Conservation (phyloP, 37 sponge, comb jelly and placozoan species). For the Spongilla lacustris region DNA sequence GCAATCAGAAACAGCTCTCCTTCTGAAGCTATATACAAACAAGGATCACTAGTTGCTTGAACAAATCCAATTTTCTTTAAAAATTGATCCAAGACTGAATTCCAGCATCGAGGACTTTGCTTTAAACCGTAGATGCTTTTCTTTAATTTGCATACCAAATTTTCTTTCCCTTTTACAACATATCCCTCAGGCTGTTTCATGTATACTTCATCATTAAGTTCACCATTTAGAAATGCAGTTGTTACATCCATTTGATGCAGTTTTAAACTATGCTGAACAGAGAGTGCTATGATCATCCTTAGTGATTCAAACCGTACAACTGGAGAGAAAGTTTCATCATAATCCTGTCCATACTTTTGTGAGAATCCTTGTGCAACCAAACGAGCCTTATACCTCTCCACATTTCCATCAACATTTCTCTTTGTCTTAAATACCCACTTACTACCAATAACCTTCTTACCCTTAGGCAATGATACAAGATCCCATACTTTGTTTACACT, state of each 20-base stretch:
- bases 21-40: slow-evolving; percentile 9
- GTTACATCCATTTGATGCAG: slow-evolving; percentile 58
- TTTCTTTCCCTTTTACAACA: slow-evolving; percentile 25
- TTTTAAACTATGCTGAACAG: slow-evolving; percentile 30
- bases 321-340: slow-evolving; percentile 59
- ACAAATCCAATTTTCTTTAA: slow-evolving; percentile 55
- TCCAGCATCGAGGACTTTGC: slow-evolving; percentile 64
- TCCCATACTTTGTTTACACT: slow-evolving; percentile 54
- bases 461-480: background rate
- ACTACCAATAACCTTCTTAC: slow-evolving; percentile 25
- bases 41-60: slow-evolving; percentile 52
- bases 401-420: slow-evolving; percentile 21
- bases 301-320: slow-evolving; percentile 43
- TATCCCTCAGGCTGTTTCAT: slow-evolving; percentile 62
- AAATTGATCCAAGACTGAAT: slow-evolving; percentile 40
- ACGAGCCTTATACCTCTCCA: slow-evolving; percentile 57
- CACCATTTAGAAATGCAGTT: slow-evolving; percentile 61
- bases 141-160: slow-evolving; percentile 31
- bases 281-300: slow-evolving; percentile 21
- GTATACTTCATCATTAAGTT: slow-evolving; percentile 55
- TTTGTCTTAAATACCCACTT: slow-evolving; percentile 60
- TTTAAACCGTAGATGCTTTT: slow-evolving; percentile 59
- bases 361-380: slow-evolving; percentile 60
- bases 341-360: slow-evolving; percentile 54
- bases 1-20: slow-evolving; percentile 9